Conservation (phyloP, 23 tunicate genomes). For the Phallusia fumigata region DNA sequence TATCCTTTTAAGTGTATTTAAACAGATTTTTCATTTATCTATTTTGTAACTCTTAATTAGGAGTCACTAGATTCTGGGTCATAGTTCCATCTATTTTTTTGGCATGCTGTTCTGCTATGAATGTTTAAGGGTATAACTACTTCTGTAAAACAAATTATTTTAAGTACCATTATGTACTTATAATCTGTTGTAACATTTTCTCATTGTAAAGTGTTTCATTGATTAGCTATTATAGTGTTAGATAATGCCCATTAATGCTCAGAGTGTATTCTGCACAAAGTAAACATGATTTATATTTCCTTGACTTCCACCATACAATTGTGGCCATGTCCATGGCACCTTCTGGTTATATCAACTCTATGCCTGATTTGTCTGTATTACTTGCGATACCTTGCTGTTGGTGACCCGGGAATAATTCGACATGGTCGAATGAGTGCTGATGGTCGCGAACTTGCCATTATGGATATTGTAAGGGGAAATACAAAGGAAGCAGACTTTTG, state of each 20-base stretch:
- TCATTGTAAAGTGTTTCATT: too few species aligned
- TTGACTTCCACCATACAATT: conserved; percentile 16
- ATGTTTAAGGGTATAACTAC: too few species aligned
- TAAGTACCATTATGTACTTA: too few species aligned
- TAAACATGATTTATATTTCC: neutral
- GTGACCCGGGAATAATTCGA: conserved; percentile 64
- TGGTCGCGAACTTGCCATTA: conserved; percentile 35
- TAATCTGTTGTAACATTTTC: too few species aligned
- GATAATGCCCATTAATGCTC: too few species aligned
- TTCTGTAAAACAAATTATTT: too few species aligned
- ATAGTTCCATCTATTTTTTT: neutral
- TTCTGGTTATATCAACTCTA: neutral
- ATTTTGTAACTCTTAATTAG: too few species aligned
- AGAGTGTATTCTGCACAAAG: too few species aligned
- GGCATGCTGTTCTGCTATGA: too few species aligned
- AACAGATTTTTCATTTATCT: too few species aligned
- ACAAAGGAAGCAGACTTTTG: conserved; percentile 69
- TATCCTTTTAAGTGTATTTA: conserved; percentile 31
- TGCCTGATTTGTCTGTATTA: conserved; percentile 24
- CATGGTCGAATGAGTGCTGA: conserved; percentile 6
- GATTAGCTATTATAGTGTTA: too few species aligned
- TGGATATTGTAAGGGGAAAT: conserved; percentile 73
- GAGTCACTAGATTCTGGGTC: too few species aligned
- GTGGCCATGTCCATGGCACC: conserved; percentile 56
- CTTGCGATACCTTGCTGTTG: conserved; percentile 31